A percentile compares a stretch with the other conserved stretches of the same genome.
These are phyloP conservation scores for Sebastes taczanowskii DNA, from an alignment of 2,797 vertebrate genomes.

Conservation along the genomic window DNA sequence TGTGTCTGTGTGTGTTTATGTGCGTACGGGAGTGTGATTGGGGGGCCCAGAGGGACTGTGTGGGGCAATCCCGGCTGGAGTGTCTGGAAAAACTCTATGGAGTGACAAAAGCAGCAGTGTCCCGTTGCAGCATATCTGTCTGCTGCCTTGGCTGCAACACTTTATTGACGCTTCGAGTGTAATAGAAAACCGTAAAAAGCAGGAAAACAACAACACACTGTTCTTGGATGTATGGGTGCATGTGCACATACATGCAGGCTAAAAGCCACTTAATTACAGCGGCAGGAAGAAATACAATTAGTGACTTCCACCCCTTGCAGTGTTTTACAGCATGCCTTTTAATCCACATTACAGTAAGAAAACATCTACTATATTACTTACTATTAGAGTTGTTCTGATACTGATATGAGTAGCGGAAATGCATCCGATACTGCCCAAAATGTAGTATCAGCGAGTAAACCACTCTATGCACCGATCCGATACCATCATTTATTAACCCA, in stretches of 20 bases:
- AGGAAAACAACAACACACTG: slow-evolving; percentile 1
- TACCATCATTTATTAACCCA: too few species aligned
- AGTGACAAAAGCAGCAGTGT: slow-evolving; percentile 71
- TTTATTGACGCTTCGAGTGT: slow-evolving; percentile 13
- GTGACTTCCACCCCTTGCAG: not conserved
- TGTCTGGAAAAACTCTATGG: slow-evolving; percentile 70
- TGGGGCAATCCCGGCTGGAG: slow-evolving; percentile 70
- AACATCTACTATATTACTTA: not conserved
- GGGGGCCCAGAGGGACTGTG: slow-evolving; percentile 61
- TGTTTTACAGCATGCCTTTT: not conserved
- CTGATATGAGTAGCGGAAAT: too few species aligned
- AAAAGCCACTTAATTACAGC: not conserved
- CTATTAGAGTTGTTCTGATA: too few species aligned
- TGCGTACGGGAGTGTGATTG: slow-evolving; percentile 45
- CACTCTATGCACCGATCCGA: too few species aligned
- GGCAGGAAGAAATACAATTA: slow-evolving; percentile 5
- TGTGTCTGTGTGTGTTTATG: slow-evolving; percentile 42
- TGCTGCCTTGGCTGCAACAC: slow-evolving; percentile 52
- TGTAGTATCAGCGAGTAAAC: too few species aligned
- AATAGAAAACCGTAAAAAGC: slow-evolving; percentile 23
- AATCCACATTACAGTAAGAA: not conserved
- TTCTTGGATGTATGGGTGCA: not conserved
- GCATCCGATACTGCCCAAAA: too few species aligned
- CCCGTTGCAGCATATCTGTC: slow-evolving; percentile 58
- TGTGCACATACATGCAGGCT: not conserved